Evolutionary conservation across 2,888 invertebrate species (phyloP).

Genomic region (Spisula solida): DNA sequence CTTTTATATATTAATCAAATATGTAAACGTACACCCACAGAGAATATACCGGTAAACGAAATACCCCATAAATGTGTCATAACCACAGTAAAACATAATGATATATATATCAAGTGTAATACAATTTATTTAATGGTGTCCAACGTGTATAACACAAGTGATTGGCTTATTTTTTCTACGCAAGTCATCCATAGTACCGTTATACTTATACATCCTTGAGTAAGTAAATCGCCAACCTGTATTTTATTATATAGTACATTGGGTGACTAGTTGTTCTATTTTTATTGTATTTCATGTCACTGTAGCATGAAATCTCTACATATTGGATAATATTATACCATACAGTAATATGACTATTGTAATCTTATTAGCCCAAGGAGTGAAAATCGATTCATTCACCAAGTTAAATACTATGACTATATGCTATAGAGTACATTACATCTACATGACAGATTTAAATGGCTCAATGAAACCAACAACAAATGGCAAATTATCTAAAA

Average conservation of each 20-base stretch:
- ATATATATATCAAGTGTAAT: too few relatives aligned
- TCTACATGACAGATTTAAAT: neutral
- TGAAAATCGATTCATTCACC: neutral
- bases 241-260: neutral
- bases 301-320: neutral
- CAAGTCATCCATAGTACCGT: too few relatives aligned
- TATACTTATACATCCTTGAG: too few relatives aligned
- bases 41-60: too few relatives aligned
- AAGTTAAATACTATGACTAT: neutral
- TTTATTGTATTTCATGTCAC: slow-evolving; percentile 24
- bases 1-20: too few relatives aligned
- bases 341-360: neutral
- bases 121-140: too few relatives aligned
- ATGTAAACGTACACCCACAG: too few relatives aligned
- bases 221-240: too few relatives aligned
- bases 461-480: neutral
- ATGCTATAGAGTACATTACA: neutral
- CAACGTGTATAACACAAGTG: too few relatives aligned
- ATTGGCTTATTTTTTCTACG: too few relatives aligned
- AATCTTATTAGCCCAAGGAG: neutral
- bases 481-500: neutral
- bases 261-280: slow-evolving; percentile 30
- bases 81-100: too few relatives aligned
- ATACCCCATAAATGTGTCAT: too few relatives aligned
- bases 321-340: neutral